Evolutionary conservation across 2,797 vertebrate species (phyloP), one percentile per base, ranked within the genome.

Genomic region (Cossypha caffra): DNA sequence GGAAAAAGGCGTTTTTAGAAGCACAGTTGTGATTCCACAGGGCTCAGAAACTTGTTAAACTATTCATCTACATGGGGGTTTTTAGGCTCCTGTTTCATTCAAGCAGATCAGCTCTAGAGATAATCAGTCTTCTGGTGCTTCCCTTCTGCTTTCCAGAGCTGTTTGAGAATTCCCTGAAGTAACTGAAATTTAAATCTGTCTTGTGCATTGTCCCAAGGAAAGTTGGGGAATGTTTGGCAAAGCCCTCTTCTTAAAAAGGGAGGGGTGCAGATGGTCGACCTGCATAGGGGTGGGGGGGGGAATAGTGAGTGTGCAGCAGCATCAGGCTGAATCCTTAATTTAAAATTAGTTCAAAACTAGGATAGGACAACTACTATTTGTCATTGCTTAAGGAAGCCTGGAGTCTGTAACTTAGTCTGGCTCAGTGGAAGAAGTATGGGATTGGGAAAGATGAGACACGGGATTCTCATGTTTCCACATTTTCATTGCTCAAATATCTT

Each of bases 231-330:
- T 21, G 17, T 43, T 81, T 42, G 25, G 31, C 26, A 81, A 76
- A 72, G 23, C 8, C 24, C 9, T 52, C 18, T 67, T 43, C 33
- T 72, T 52, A 43, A 64, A n/a, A 33, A 33, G 6, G 8, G 35
- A 81, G 9, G 4, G 2, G 3, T 67, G 10, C 35, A 29, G 40
- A 20, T 5, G 12, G 11, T 25, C 74, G 6, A 76, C 24, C 10
- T 89, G 11, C 14, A 38, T 33, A 28, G 33, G 2, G 19, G 2
- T 0, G 5, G 15, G 6, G 31, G 6, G 18, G 2, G 10, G 13
- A 9, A 28, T 3, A 47, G 23, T 15, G 7, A 77, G 14, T 9
- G 6, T 24, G 64, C 5, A 76, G 63, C 4, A 88, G n/a, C 15
- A 88, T 9, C 13, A 40, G 48, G 10, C 13, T 25, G 11, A 88